These are phyloP conservation scores for Tadarida brasiliensis DNA, from an alignment of 2,797 vertebrate species.

Conservation along the genomic window DNA sequence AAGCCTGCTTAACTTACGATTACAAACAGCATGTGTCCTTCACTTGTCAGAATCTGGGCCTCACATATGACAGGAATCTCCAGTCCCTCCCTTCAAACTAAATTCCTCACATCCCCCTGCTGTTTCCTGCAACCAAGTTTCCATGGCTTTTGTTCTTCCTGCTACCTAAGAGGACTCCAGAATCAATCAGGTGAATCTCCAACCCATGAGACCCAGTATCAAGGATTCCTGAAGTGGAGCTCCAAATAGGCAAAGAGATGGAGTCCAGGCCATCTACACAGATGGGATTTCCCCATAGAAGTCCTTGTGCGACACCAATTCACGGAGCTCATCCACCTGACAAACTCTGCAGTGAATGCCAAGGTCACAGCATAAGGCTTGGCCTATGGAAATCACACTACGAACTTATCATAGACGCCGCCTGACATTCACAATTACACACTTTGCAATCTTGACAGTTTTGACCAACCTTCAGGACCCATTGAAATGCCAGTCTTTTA, in stretches of 20 bases:
- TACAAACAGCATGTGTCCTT: constrained; percentile 59
- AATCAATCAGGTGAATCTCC: not conserved
- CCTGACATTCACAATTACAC: not conserved
- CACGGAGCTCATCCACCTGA: not conserved
- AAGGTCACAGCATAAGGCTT: not conserved
- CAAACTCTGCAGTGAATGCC: not conserved
- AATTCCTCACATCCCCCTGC: constrained; percentile 32
- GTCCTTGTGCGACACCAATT: no score
- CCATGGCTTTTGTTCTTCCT: not conserved
- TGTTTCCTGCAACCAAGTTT: not conserved
- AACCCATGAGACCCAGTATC: not conserved
- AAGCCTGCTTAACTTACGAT: not conserved
- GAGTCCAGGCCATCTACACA: not conserved
- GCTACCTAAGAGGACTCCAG: not conserved
- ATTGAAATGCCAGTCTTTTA: constrained; percentile 12
- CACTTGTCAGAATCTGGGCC: not conserved
- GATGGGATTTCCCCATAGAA: not conserved
- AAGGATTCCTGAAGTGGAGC: not conserved
- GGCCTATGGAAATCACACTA: not conserved
- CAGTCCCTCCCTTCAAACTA: constrained; percentile 41
- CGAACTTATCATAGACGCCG: not conserved
- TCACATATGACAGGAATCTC: constrained; percentile 49
- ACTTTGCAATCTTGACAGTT: not conserved
- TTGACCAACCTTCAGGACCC: not conserved
- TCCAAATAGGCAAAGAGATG: not conserved